Evolutionary conservation across 2,797 vertebrate genomes (phyloP), one percentile per base, ranked within the genome.

Genomic region (Hemibagrus guttatus): DNA sequence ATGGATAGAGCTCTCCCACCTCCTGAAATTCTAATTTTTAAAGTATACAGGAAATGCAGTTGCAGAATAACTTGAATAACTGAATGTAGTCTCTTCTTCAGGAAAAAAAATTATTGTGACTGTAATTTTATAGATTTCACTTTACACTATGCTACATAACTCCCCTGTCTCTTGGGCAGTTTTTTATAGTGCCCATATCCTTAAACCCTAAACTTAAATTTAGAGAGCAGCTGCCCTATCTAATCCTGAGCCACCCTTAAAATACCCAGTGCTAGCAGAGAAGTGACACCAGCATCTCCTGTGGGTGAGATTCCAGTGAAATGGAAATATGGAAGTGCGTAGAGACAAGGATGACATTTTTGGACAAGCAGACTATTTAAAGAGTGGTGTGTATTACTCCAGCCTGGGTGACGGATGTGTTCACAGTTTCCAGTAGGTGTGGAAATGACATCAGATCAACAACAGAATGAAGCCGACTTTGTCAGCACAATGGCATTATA

Each of bases 221-320:
- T 92, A 95, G 93, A 93, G 90, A 91, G 93, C 95, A 96, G 94
- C 95, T 96, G 95, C 92, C 91, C 89, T 93, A 92, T 94, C 91
- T 95, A 93, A 92, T 95, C 91, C 92, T 91, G 91, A 91, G 92
- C 92, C 91, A 95, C 93, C 94, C 95, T 90, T 93, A 88, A 93
- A 95, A 96, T 96, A 95, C 92, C 91, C 74, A 87, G 93, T 76
- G 89, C 90, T 87, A 84, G 89, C 87, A 84, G 88, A 91, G 91
- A 88, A 92, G 90, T 85, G 88, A 90, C 90, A 88, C 88, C 56
- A 88, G 88, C 88, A 92, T 92, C 90, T 88, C 84, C 49, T 92
- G 92, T 87, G 46, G 46, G 46, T 90, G 86, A 64, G 74, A 84
- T 87, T 56, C 87, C 85, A 87, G 56, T 89, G 87, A 56, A 80